Conservation (phyloP, 2,113 vertebrate species). For the Syngnathoides biaculeatus region DNA sequence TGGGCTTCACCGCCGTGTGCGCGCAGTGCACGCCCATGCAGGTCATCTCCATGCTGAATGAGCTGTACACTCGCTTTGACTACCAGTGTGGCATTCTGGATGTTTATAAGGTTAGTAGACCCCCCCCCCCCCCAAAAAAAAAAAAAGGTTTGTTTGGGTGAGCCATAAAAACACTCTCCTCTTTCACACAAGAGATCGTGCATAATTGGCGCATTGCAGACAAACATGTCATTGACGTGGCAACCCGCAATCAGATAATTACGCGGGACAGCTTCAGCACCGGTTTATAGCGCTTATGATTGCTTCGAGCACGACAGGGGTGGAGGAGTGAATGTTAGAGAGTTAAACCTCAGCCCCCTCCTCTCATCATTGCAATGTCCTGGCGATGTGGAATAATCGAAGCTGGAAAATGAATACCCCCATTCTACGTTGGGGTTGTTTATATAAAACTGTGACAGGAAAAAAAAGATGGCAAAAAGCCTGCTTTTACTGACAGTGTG, state of each 20-base stretch:
- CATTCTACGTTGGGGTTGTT: not conserved
- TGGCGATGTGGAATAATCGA: not conserved
- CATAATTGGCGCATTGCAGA: not conserved
- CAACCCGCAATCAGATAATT: not conserved
- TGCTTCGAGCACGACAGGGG: not conserved
- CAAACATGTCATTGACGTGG: not conserved
- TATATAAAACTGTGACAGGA: not conserved
- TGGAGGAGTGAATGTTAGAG: not conserved
- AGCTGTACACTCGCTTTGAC: slow-evolving; percentile 95
- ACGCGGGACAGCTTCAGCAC: not conserved
- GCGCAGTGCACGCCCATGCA: slow-evolving; percentile 98
- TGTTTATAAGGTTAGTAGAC: slow-evolving; percentile 89
- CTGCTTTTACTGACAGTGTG: not conserved
- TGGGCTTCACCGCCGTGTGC: slow-evolving; percentile 96
- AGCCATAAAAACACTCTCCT: not conserved
- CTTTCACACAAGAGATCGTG: not conserved
- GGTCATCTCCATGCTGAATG: slow-evolving; percentile 98
- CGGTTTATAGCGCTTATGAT: not conserved
- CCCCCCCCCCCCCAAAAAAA: too few relatives aligned
- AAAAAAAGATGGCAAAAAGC: not conserved
- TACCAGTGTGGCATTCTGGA: slow-evolving; percentile 97
- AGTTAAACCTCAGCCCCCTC: not conserved
- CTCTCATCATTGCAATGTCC: not conserved
- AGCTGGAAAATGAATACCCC: not conserved
- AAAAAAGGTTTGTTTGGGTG: not conserved